phyloP scores from a whole-genome alignment of 2,113 vertebrate genomes.

The Cyanoramphus novaezelandiae region DNA sequence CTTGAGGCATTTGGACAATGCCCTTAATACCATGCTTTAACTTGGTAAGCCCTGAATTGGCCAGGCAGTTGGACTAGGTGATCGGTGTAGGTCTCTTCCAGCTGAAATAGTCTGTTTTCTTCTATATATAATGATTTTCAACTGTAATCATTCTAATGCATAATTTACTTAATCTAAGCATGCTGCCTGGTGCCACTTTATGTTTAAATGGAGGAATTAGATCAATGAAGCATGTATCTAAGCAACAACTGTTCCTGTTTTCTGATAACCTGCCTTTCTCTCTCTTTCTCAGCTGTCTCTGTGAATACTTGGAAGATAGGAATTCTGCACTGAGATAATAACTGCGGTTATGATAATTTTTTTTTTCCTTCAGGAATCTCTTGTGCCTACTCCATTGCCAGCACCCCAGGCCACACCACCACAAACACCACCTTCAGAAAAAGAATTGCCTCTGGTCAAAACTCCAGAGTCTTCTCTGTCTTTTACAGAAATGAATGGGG shows the following conservation, averaged over 20 bases:
- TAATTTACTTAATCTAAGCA: background rate
- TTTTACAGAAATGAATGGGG: constrained; percentile 52
- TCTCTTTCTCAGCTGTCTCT: background rate
- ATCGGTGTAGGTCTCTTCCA: background rate
- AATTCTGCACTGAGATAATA: background rate
- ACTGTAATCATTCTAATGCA: background rate
- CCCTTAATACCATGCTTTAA: background rate
- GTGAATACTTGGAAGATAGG: background rate
- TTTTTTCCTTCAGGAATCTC: constrained; percentile 55
- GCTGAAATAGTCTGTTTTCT: background rate
- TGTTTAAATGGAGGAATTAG: background rate
- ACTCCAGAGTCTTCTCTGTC: constrained; percentile 80
- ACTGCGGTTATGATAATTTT: background rate
- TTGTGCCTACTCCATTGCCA: constrained; percentile 72
- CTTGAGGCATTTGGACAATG: background rate
- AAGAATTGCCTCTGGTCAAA: constrained; percentile 57
- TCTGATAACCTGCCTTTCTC: background rate
- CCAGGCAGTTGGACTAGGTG: background rate
- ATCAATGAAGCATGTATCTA: background rate
- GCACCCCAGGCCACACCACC: constrained; percentile 82
- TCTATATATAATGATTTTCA: background rate
- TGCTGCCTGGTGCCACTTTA: background rate
- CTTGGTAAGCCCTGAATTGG: background rate
- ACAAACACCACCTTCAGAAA: constrained; percentile 57
- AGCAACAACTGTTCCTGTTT: background rate